Percentiles rank a stretch among this genome's conserved stretches.
phyloP scores from a whole-genome alignment of 2,888 invertebrate species.

The Agonopterix subpropinquella region DNA sequence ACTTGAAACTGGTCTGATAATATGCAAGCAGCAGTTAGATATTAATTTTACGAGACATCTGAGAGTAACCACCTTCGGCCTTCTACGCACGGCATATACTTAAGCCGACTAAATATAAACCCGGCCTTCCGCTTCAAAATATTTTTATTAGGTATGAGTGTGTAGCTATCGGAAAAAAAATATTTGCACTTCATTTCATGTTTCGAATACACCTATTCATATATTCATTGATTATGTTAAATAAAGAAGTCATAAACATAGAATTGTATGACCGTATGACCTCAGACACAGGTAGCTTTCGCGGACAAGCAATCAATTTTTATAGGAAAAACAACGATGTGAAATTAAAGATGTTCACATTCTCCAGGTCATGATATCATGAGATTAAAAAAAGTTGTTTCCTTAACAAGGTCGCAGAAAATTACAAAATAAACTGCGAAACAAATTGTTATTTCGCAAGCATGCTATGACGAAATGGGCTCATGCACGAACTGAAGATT shows the following conservation, averaged over 20 bases:
- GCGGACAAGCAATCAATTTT: constrained; percentile 22
- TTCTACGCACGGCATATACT: constrained; percentile 27
- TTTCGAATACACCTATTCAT: neutral
- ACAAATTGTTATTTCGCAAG: constrained; percentile 29
- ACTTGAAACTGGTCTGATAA: constrained; percentile 56
- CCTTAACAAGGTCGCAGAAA: constrained; percentile 19
- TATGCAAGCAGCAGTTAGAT: constrained; percentile 55
- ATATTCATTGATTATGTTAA: too few species aligned
- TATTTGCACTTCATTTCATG: too few species aligned
- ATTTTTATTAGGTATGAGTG: constrained; percentile 7
- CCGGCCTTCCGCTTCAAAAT: constrained; percentile 31
- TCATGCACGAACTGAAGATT: constrained; percentile 28
- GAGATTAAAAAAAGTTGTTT: constrained; percentile 34
- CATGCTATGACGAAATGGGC: constrained; percentile 29
- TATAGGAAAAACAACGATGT: constrained; percentile 27
- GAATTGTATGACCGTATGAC: constrained; percentile 11
- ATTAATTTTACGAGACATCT: constrained; percentile 66
- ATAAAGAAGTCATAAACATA: too few species aligned
- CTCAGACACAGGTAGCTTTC: constrained; percentile 22
- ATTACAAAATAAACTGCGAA: constrained; percentile 30
- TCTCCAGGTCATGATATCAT: constrained; percentile 26
- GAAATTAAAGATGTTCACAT: constrained; percentile 12
- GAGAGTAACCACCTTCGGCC: constrained; percentile 50
- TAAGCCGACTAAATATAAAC: constrained; percentile 33
- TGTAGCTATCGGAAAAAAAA: neutral